Percentiles rank a stretch among this genome's conserved stretches.
phyloP scores from a whole-genome alignment of 35 echinoderm and acorn worm genomes.

The Strongylocentrotus purpuratus region DNA sequence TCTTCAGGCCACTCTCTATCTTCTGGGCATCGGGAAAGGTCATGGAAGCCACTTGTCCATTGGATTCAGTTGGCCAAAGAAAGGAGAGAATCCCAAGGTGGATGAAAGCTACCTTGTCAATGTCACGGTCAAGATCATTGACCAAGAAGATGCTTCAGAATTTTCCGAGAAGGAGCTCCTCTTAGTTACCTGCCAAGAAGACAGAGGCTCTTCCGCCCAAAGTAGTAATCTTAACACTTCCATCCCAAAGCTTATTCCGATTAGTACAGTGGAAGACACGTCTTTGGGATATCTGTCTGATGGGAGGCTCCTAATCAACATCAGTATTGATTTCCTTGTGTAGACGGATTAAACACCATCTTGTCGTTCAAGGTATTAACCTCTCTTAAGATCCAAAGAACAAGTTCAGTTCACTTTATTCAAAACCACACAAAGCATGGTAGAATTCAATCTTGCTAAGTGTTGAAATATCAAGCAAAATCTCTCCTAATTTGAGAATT shows the following conservation, averaged over 20 bases:
- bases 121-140: not conserved
- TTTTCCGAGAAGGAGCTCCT: not conserved
- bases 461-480: no score
- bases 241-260: not conserved
- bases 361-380: no score
- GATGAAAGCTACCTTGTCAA: not conserved
- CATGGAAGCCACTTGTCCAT: not conserved
- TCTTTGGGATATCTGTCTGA: not conserved
- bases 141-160: constrained; percentile 8
- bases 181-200: not conserved
- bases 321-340: not conserved
- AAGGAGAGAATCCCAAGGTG: not conserved
- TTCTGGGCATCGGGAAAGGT: not conserved
- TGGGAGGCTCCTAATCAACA: not conserved
- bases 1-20: not conserved
- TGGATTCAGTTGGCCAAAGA: not conserved
- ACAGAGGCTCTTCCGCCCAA: no score
- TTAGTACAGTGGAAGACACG: not conserved
- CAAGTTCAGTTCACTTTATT: no score
- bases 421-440: no score
- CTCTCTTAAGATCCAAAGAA: no score
- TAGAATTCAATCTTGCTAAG: no score
- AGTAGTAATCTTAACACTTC: not conserved
- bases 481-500: no score
- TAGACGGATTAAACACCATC: no score